Evolutionary conservation across 2,797 vertebrate species (phyloP).

Genomic region (Propithecus deckenii): DNA sequence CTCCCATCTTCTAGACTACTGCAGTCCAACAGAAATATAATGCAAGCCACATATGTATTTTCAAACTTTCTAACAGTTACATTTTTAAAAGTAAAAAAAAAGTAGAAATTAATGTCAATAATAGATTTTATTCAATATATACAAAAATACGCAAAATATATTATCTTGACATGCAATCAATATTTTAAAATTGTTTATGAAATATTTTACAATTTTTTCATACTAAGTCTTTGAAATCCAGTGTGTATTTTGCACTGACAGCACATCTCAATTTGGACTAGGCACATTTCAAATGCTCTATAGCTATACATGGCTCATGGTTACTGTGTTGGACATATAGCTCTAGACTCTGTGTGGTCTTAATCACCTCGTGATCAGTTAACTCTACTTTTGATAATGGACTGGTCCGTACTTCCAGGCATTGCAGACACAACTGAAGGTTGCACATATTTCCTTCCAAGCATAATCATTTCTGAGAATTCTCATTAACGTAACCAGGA

Average conservation of each 20-base stretch:
- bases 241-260: background rate
- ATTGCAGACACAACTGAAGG: background rate
- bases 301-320: background rate
- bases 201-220: background rate
- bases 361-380: background rate
- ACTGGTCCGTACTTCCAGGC: background rate
- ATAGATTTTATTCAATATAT: background rate
- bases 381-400: background rate
- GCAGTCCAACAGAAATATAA: background rate
- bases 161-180: background rate
- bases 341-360: background rate
- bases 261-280: background rate
- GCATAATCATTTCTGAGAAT: background rate
- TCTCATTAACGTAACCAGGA: background rate
- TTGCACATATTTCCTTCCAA: background rate
- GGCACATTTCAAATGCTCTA: background rate
- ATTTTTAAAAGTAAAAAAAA: background rate
- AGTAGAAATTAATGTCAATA: background rate
- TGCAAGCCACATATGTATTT: background rate
- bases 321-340: background rate
- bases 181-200: background rate
- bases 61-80: background rate
- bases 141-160: background rate
- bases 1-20: background rate
- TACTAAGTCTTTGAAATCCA: background rate